Base-by-base conservation (phyloP, 2,797 vertebrate species). In the Sparus aurata region DNA sequence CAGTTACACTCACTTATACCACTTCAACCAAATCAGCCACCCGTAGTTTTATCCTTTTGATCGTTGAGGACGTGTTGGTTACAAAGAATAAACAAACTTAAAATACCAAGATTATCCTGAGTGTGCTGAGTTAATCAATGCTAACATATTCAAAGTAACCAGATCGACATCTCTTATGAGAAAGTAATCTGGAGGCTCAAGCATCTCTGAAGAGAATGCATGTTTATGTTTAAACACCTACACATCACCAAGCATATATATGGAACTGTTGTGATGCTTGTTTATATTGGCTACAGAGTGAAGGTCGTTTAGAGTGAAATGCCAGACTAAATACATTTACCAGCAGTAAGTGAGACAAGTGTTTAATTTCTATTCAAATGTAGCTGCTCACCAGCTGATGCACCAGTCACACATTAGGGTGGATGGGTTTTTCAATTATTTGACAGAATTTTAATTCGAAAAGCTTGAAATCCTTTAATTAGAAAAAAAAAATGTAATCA, bases 11-110 rank as follows among this genome's bases (percentile, higher is more conserved):
- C 75, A 66, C 63, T 69, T 60, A 58, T 54, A 70, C 59, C 27
- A 64, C 47, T 9, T n/a, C 57, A 66, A 52, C 53, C 61, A 70
- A 90, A 80, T 88, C 88, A 89, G 50, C 73, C 81, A 69, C 88
- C 83, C 7, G 52, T 22, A 16, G 79, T 72, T 63, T 55, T 45
- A 52, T 52, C 17, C 68, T 71, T 87, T 85, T 83, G 73, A 77
- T 86, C 61, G 11, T 16, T 69, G 59, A 65, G 63, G 63, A 34
- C 22, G 54, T 53, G 46, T 66, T 58, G 41, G 49, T 41, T 23
- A 34, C 17, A 45, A 49, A 49, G 61, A 79, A 49, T 34, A 12
- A 54, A 59, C 64, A 69, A 68, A 45, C 15, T 15, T 18, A n/a
- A 18, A 41, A 67, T 38, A 22, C 45, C 16, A 57, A 57, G 45